Base-by-base conservation (phyloP, 2,113 vertebrate genomes). In the Dicaeum eximium region DNA sequence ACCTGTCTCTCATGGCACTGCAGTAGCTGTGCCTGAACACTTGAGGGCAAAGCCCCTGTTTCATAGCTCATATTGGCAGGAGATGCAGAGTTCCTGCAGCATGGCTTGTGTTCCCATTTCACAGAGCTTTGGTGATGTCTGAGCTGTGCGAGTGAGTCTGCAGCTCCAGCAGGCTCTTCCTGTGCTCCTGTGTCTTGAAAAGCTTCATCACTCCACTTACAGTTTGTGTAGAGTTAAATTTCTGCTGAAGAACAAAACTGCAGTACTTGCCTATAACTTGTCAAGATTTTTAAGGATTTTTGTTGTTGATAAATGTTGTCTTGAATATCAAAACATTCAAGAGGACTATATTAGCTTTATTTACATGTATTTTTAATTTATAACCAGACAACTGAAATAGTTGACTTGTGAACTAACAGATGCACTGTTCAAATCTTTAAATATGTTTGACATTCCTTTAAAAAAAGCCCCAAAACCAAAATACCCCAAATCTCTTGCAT, bases 51-150 rank as follows among this genome's bases (percentile, higher is more conserved):
- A 75, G 56, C 5, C 44, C 27, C 54, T 23, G 23, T 23, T 78
- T 30, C 3, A 0, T 7, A 24, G 35, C 16, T 58, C 33, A 5
- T 35, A 0, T 0, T 35, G 44, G 20, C 15, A 19, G 38, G 42
- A 83, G 42, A 27, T 20, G 30, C 28, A 19, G 22, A 15, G 50
- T 23, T 47, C 54, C 61, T 64, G 69, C 28, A 44, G 2, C 28
- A 15, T 15, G n/a, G 33, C 15, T 60, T 22, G 44, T 48, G 80
- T 50, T 53, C 18, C 61, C 48, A 3, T 31, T 35, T n/a, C 8
- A 1, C 44, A 44, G 19, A 48, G 47, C 66, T 9, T 2, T 21
- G 40, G 11, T 23, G 38, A 7, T 57, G 51, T 50, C 42, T 35
- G 56, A 87, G 50, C 51, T 35, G 37, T 8, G 54, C 5, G 1